A percentile compares a stretch with the other conserved stretches of the same genome.
Evolutionary conservation across 2,888 invertebrate genomes (phyloP).

Genomic region (Argyresthia goedartella): DNA sequence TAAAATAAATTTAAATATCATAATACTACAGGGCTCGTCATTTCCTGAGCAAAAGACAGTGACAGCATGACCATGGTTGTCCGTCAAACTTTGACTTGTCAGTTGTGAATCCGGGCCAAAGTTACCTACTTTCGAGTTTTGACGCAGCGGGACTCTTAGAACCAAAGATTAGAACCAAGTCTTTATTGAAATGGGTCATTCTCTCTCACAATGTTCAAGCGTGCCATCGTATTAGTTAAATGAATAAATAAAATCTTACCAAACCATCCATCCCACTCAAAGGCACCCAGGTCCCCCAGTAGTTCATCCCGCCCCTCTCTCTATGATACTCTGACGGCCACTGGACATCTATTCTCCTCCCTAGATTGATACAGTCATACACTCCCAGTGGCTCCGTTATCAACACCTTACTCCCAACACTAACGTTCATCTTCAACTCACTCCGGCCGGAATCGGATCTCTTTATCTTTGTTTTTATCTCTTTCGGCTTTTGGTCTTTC

Average conservation of each 20-base stretch:
- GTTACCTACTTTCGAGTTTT: too few species aligned
- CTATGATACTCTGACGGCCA: constrained; percentile 96
- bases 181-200: too few species aligned
- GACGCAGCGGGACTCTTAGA: too few species aligned
- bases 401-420: constrained; percentile 57
- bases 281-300: constrained; percentile 92
- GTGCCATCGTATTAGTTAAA: too few species aligned
- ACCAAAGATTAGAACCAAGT: too few species aligned
- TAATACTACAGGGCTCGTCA: too few species aligned
- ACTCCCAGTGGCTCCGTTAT: constrained; percentile 72
- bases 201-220: too few species aligned
- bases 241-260: constrained; percentile 43
- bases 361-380: constrained; percentile 92
- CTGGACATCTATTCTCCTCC: constrained; percentile 90
- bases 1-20: too few species aligned
- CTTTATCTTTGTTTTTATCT: constrained; percentile 55
- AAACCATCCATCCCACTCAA: constrained; percentile 92
- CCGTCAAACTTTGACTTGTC: too few species aligned
- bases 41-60: too few species aligned
- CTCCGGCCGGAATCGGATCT: constrained; percentile 52
- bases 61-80: too few species aligned
- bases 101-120: too few species aligned
- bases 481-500: constrained; percentile 45
- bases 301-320: constrained; percentile 86
- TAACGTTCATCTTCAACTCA: constrained; percentile 48